phyloP scores from a whole-genome alignment of 2,888 invertebrate species.

The Yponomeuta malinellus region DNA sequence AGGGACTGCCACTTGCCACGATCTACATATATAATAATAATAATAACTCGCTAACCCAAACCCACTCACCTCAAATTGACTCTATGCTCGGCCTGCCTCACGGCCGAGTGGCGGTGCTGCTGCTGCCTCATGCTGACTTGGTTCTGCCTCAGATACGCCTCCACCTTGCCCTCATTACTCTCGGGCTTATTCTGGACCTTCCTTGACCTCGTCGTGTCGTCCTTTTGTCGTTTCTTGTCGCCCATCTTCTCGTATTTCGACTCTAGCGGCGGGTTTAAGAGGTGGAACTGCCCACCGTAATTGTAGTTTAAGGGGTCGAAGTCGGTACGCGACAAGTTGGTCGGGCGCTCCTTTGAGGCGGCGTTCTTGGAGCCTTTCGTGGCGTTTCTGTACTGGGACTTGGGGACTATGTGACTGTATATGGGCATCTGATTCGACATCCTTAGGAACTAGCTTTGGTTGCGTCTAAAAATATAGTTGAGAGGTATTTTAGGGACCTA shows the following conservation, averaged over 20 bases:
- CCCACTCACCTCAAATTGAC: constrained; percentile 61
- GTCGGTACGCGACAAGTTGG: constrained; percentile 63
- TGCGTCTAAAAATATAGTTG: constrained; percentile 27
- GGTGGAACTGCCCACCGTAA: constrained; percentile 64
- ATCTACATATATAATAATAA: no score
- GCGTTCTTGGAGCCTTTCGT: constrained; percentile 27
- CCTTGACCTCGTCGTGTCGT: constrained; percentile 31
- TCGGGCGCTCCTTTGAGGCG: constrained; percentile 32
- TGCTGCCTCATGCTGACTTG: constrained; percentile 68
- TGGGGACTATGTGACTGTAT: constrained; percentile 69
- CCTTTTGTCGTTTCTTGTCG: constrained; percentile 35
- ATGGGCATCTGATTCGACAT: constrained; percentile 72
- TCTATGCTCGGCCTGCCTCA: constrained; percentile 67
- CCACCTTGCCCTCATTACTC: constrained; percentile 56
- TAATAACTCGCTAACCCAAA: no score
- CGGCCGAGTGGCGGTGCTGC: constrained; percentile 64
- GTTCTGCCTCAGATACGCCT: constrained; percentile 67
- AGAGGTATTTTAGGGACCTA: constrained; percentile 21
- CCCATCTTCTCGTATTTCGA: constrained; percentile 21
- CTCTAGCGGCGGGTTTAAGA: constrained; percentile 40
- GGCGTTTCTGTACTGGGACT: constrained; percentile 44
- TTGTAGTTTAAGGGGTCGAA: constrained; percentile 80
- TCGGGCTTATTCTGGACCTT: constrained; percentile 13
- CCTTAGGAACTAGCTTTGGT: constrained; percentile 62
- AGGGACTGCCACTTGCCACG: no score